These are phyloP conservation scores for Urocyon cinereoargenteus DNA, from an alignment of 2,797 vertebrate species.

Conservation along the genomic window DNA sequence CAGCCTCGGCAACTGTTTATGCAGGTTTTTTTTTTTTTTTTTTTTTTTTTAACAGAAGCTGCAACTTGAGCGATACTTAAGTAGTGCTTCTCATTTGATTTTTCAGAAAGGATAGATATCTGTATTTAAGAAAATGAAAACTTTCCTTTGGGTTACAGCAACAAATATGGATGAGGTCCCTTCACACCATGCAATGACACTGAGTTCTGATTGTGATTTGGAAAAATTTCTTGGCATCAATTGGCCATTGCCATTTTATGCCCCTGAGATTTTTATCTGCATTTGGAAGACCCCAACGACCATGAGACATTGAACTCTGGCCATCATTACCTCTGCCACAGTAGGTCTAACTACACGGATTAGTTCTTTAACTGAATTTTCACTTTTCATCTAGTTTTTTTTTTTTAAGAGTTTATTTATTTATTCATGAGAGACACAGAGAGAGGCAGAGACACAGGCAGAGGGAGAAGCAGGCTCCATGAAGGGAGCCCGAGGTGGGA, in stretches of 20 bases:
- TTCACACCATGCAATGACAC: not conserved
- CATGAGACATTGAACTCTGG: not conserved
- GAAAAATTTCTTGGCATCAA: not conserved
- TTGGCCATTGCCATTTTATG: not conserved
- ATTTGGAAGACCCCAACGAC: not conserved
- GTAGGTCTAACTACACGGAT: not conserved
- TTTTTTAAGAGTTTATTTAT: too few relatives aligned
- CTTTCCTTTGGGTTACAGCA: not conserved
- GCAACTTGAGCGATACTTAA: constrained; percentile 11
- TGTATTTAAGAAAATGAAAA: constrained; percentile 1
- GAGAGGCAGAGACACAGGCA: too few relatives aligned
- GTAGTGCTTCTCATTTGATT: not conserved
- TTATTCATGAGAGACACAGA: too few relatives aligned
- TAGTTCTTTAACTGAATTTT: not conserved
- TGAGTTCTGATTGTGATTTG: not conserved
- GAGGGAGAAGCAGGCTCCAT: too few relatives aligned
- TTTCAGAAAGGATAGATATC: constrained; percentile 25
- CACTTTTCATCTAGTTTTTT: not conserved
- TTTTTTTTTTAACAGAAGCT: not conserved
- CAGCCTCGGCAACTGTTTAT: constrained; percentile 25
- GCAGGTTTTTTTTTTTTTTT: not conserved
- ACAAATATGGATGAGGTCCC: not conserved
- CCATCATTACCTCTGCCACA: too few relatives aligned
- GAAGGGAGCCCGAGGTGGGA: too few relatives aligned
- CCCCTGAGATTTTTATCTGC: not conserved